Evolutionary conservation across 2,113 vertebrate genomes (phyloP), one percentile per base, ranked within the genome.

Genomic region (Siniperca knerii): DNA sequence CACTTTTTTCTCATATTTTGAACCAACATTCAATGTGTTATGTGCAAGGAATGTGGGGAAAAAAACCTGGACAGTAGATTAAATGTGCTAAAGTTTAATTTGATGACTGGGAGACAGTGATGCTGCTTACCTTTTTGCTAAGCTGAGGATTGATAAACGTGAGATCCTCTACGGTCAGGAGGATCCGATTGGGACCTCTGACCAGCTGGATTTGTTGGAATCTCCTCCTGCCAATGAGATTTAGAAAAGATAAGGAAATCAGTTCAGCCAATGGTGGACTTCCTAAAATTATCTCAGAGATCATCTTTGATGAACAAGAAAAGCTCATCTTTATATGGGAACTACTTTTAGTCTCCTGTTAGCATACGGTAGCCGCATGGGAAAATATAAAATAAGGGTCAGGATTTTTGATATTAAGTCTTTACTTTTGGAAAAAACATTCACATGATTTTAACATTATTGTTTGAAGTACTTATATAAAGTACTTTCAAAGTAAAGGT

Each of bases 81-180:
- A 4, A 75, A 20, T 40, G 6, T 33, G 16, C 12, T 18, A 20
- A 9, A 21, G 61, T 25, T 62, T 70, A 3, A 68, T 64, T 35
- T 44, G 6, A 40, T 58, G 33, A 33, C 3, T 48, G n/a, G 57
- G 64, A 42, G 55, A 23, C 21, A n/a, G 9, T 15, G 35, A 48
- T 25, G 68, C 48, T 8, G 44, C 89, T 92, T 94, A 96, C 97
- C 92, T 96, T 97, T 90, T 93, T 97, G 52, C 96, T 97, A 58
- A 97, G 92, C 58, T 98, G 96, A 13, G 96, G 96, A 81, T 97
- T 97, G 71, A 99, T 97, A 87, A 99, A 98, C 8, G 97, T 92
- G 0, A 99, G 96, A 88, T 98, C 97, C 9, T 97, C 96, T 75
- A 97, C 83, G 21, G 95, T 97, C 62, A 98, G 74, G 37, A 98